Evolutionary conservation across 2,888 invertebrate genomes (phyloP), one percentile per base, ranked within the genome.

Genomic region (Petrolisthes cinctipes): DNA sequence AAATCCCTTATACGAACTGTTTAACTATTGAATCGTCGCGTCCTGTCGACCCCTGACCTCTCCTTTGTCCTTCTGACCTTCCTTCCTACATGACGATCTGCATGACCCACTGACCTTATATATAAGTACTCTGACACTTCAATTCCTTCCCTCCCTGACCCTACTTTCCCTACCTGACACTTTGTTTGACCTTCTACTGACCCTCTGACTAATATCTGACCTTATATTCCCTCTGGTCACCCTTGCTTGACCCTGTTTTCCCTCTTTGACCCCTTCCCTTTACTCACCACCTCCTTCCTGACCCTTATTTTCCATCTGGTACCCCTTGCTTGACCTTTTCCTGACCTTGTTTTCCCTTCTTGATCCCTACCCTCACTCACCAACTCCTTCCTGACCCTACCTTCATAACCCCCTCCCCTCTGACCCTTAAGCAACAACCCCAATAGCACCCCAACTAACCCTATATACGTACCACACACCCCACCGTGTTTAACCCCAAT

Each of bases 151-250:
- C 61, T 23, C 23, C 57, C 54, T 54, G 56, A 20, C 54, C 57
- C 14, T 23, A 6, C 81, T n/a, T 54, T 61, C 81, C 54, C 81
- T 61, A 9, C 54, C 61, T 81, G 6, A n/a, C 57, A 61, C 61
- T 81, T 23, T 54, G 20, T 80, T 54, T 80, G 14, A 66, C 66
- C 14, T 54, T 80, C 80, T 80, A 51, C 54, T 79, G 14, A 9
- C 20, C 51, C 75, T 75, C 75, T 75, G 11, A 7, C 75, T 79
- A 23, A n/a, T 1, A 14, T n/a, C 11, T 75, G 1, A 75, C 17
- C 20, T 66, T 78, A 17, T 78, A 5, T 23, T 53, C 20, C 79
- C n/a, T n/a, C n/a, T n/a, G n/a, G n/a, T n/a, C n/a, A n/a, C n/a
- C n/a, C n/a, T n/a, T n/a, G n/a, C n/a, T n/a, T n/a, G n/a, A n/a